phyloP scores from a whole-genome alignment of 2,113 vertebrate species.

The Montifringilla adamsi region DNA sequence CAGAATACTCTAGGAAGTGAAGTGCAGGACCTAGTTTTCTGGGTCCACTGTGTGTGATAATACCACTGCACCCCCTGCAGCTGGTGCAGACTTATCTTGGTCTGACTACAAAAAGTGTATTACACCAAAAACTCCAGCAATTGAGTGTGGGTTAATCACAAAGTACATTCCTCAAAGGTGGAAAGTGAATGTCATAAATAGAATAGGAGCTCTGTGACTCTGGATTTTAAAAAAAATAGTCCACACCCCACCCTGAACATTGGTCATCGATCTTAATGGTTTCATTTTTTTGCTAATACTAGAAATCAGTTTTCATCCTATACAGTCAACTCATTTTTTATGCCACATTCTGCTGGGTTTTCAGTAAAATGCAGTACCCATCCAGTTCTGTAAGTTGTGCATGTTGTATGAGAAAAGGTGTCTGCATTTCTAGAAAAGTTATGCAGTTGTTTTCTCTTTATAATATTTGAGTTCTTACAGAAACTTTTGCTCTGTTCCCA shows the following conservation, averaged over 20 bases:
- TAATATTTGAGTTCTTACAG: background rate
- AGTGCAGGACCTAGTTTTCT: background rate
- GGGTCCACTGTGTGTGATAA: fast-evolving
- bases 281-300: background rate
- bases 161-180: background rate
- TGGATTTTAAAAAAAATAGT: background rate
- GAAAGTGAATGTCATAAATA: background rate
- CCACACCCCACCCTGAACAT: background rate
- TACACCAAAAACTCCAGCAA: background rate
- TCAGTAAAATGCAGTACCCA: background rate
- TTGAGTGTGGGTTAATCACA: background rate
- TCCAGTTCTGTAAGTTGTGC: background rate
- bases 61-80: background rate
- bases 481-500: background rate
- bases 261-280: background rate
- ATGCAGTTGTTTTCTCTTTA: background rate
- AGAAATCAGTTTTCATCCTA: background rate
- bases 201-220: background rate
- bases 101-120: background rate
- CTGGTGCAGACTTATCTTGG: background rate
- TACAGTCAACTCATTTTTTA: background rate
- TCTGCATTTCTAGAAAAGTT: background rate
- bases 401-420: background rate
- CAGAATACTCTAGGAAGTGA: background rate
- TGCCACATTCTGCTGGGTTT: background rate